Percentiles rank a stretch among this genome's conserved stretches.
Conservation (phyloP, 2,797 vertebrate species). For the Acanthiza pusilla region DNA sequence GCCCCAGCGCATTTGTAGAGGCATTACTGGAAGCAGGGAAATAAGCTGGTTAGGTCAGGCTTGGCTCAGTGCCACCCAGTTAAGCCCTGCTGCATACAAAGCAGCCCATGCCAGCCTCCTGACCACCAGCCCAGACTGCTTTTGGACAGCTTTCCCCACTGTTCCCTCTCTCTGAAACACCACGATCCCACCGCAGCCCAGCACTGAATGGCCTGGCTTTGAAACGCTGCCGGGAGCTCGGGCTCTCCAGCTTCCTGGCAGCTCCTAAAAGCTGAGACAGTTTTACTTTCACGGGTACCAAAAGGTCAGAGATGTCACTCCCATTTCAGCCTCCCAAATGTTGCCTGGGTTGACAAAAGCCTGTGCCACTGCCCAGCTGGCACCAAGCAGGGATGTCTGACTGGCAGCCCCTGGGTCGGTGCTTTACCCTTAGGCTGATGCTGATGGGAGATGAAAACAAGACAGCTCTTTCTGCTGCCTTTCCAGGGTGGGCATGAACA, state of each 20-base stretch:
- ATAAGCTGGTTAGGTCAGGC: constrained; percentile 27
- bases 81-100: background rate
- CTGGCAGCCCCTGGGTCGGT: background rate
- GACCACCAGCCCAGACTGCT: background rate
- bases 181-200: accelerated
- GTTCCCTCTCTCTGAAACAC: background rate
- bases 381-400: background rate
- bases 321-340: background rate
- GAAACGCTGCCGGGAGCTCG: accelerated
- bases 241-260: constrained; percentile 36
- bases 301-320: constrained; percentile 13
- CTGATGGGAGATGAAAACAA: background rate
- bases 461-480: background rate
- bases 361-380: background rate
- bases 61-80: background rate
- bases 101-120: background rate
- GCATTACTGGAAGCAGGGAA: background rate
- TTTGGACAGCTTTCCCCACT: background rate
- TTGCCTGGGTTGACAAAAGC: background rate
- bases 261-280: background rate
- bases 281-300: background rate
- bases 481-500: background rate
- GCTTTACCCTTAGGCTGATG: background rate
- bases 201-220: background rate
- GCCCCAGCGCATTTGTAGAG: background rate